Evolutionary conservation across 2,113 vertebrate species (phyloP).

Genomic region (Arvicanthis niloticus): DNA sequence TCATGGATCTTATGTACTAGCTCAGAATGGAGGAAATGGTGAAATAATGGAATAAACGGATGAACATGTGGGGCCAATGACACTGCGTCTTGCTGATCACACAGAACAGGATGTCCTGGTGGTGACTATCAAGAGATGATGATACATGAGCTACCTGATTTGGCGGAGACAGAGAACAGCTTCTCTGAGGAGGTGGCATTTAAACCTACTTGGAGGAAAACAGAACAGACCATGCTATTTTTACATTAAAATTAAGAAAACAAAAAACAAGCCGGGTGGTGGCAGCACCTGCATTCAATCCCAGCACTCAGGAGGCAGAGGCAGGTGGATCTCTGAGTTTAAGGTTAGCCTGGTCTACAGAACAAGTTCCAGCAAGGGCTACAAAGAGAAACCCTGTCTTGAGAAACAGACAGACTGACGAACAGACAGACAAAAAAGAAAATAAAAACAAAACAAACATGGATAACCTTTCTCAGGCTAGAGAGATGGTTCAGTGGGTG

Average conservation of each 20-base stretch:
- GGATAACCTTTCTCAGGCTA: too few species aligned
- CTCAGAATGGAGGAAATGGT: not conserved
- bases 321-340: not conserved
- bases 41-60: not conserved
- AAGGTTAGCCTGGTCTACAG: not conserved
- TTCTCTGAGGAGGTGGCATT: conserved; percentile 5
- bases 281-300: not conserved
- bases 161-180: not conserved
- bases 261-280: not conserved
- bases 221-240: not conserved
- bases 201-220: not conserved
- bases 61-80: too few species aligned
- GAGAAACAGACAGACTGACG: not conserved
- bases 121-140: not conserved
- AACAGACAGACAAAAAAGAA: not conserved
- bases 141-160: not conserved
- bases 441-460: not conserved
- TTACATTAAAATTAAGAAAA: conserved; percentile 45
- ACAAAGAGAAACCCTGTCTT: not conserved
- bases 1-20: not conserved
- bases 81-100: not conserved
- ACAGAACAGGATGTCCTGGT: not conserved
- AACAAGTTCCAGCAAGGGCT: not conserved
- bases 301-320: not conserved
- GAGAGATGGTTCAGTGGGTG: not conserved